Base-by-base conservation (phyloP, 2,797 vertebrate species). In the Acanthis flammea region DNA sequence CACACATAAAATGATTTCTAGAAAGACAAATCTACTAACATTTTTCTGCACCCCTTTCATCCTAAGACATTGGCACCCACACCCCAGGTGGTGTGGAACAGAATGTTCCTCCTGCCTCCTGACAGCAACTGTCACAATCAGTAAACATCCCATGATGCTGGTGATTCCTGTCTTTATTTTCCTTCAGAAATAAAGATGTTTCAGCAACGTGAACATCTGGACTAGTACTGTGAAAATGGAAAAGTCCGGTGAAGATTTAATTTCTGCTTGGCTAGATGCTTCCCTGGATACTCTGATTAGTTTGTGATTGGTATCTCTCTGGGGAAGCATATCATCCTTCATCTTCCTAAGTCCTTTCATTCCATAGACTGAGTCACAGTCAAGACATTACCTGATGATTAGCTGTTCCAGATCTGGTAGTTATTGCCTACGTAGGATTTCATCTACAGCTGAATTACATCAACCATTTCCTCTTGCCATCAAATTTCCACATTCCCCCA, bases 361-460 rank as follows among this genome's bases (percentile, higher is more conserved):
- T 91, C 5, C 9, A 80, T 7, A 79, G 68, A 39, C 21, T 79
- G 84, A 91, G 42, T 83, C 74, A 90, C 73, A 84, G 51, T 71
- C 77, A 92, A 90, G 77, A 92, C 82, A 94, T 85, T 92, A 95
- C 58, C 76, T 74, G 80, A 92, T 72, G 48, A 86, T 83, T 88
- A 88, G 63, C 33, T 96, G 58, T 86, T 91, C n/a, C 78, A 83
- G 47, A 63, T 67, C 58, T 67, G 27, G 72, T 60, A 91, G 55
- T 37, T 89, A 92, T 42, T 91, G 42, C 68, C 47, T 89, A 24
- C 30, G 44, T 44, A 60, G 39, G 39, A 61, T 77, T 89, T 92
- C 10, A 92, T 81, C 74, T 84, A 80, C 33, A 86, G 54, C 22
- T 47, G 30, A 90, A 82, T 88, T 89, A 93, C 48, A 80, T 53